phyloP scores from a whole-genome alignment of 1,140 invertebrate genomes.

The Bombus superbus region DNA sequence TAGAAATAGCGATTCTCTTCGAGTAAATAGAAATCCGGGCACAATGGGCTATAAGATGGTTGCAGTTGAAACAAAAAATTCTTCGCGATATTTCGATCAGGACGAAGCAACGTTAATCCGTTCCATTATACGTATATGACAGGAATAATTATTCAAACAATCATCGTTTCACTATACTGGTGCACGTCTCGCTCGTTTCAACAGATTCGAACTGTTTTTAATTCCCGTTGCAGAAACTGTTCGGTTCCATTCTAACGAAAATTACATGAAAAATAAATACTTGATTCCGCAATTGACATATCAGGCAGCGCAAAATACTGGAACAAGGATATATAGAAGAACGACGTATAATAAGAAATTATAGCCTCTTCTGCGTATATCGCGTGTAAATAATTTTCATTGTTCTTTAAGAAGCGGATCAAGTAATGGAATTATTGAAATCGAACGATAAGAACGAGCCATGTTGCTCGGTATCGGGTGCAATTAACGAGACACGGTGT shows the following conservation, averaged over 20 bases:
- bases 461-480: background rate
- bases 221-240: background rate
- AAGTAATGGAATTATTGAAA: background rate
- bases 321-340: too few species aligned
- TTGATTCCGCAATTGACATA: too few species aligned
- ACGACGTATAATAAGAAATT: too few species aligned
- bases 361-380: too few species aligned
- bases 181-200: background rate
- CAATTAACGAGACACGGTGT: constrained; percentile 33
- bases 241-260: background rate
- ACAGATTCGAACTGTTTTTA: background rate
- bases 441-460: background rate
- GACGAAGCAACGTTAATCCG: background rate
- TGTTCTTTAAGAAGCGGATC: background rate
- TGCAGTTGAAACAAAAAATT: background rate
- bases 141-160: too few species aligned
- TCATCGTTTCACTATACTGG: too few species aligned
- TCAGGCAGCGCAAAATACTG: too few species aligned
- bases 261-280: too few species aligned
- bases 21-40: constrained; percentile 2
- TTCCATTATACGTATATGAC: background rate
- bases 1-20: constrained; percentile 18
- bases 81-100: background rate
- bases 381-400: too few species aligned
- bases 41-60: background rate